Base-by-base conservation (phyloP, 2,113 vertebrate genomes). In the Pionites leucogaster region DNA sequence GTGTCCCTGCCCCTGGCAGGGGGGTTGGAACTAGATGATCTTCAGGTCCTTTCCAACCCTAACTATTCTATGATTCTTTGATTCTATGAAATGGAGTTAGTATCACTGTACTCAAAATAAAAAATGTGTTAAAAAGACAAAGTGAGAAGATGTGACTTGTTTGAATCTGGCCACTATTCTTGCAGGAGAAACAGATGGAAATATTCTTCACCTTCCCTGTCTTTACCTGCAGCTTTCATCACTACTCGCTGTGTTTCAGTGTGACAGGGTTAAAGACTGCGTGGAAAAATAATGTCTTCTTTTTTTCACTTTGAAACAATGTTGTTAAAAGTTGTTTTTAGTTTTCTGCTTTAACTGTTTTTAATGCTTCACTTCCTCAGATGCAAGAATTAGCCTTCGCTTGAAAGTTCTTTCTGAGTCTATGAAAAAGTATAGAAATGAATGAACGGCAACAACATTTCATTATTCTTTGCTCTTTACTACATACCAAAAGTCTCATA, bases 391-490 rank as follows among this genome's bases (percentile, higher is more conserved):
- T 86, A 80, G 41, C 50, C 41, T 87, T 92, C 74, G 10, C 53
- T 49, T 81, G 39, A 42, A 94, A 94, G 63, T 74, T 95, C n/a
- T 78, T 88, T 77, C 70, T 5, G 3, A 86, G 46, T 72, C 82
- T 85, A 22, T 87, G 93, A 85, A 89, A 85, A 93, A 71, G 44
- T 88, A 44, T 65, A 95, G 22, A 94, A 91, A 93, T 82, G 67
- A 95, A 92, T 75, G 42, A 82, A 96, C 47, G 52, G 75, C 77
- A 83, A 74, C n/a, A 82, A 50, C 70, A 0, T 94, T 93, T 95
- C 74, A 87, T 94, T 96, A 91, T 93, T 90, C 72, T 91, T 80
- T 96, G 74, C 72, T 85, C 91, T 96, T 97, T 95, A 68, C 68
- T 69, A n/a, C 37, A 55, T 46, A 88, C 29, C 65, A 80, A 81